Conservation (phyloP, 1,140 invertebrate species). For the Octopus bimaculoides region DNA sequence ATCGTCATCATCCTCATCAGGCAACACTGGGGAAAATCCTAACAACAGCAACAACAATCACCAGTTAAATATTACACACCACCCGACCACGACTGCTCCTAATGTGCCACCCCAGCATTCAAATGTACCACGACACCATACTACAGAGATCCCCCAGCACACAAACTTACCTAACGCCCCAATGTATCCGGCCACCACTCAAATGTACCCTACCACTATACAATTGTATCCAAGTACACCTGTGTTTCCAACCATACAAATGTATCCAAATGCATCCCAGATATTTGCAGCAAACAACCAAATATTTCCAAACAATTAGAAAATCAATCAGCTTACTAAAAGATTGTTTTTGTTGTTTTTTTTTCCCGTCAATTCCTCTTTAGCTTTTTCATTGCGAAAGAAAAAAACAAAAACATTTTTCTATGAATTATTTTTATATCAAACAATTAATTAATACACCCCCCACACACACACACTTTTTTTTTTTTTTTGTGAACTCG, state of each 20-base stretch:
- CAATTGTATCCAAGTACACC: constrained; percentile 1
- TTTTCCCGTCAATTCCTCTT: neutral
- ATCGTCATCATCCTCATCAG: neutral
- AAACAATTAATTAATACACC: too few species aligned
- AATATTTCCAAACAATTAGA: neutral
- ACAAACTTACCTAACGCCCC: neutral
- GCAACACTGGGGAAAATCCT: neutral
- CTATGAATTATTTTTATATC: too few species aligned
- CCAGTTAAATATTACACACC: neutral
- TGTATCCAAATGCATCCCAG: neutral
- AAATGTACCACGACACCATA: neutral
- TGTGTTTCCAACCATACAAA: constrained; percentile 3
- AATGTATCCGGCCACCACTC: constrained; percentile 1
- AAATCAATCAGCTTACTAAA: neutral
- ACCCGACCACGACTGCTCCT: neutral
- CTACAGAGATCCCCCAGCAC: neutral
- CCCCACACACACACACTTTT: too few species aligned
- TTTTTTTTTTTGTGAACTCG: too few species aligned
- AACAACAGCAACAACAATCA: constrained; percentile 1
- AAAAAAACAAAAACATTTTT: too few species aligned
- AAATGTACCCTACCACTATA: neutral
- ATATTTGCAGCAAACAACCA: constrained; percentile 1
- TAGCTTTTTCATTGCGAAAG: too few species aligned
- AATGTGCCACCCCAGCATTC: neutral
- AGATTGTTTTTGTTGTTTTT: neutral